Percentiles rank a stretch among this genome's conserved stretches.
phyloP scores from a whole-genome alignment of 1,140 invertebrate genomes.

The Hyposmocoma kahamanoa region DNA sequence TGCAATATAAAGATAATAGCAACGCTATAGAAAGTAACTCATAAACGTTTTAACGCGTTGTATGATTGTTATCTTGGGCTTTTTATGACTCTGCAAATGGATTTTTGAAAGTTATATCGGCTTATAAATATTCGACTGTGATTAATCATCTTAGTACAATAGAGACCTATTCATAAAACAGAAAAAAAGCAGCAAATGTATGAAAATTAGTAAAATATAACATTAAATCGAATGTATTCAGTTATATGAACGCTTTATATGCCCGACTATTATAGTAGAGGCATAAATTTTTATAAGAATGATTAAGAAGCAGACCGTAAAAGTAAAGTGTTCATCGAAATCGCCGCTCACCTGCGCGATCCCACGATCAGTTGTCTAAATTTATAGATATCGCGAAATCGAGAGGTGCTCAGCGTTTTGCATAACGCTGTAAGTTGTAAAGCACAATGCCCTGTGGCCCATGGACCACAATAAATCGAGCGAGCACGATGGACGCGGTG shows the following conservation, averaged over 20 bases:
- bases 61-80: constrained; percentile 50
- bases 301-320: constrained; percentile 32
- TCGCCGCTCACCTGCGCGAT: constrained; percentile 57
- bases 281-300: constrained; percentile 31
- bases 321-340: constrained; percentile 55
- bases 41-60: constrained; percentile 52
- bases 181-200: too few species aligned
- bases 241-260: too few species aligned
- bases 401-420: constrained; percentile 64
- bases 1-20: constrained; percentile 53
- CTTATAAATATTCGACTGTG: background rate
- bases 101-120: constrained; percentile 55
- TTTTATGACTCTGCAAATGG: constrained; percentile 59
- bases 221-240: too few species aligned
- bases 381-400: constrained; percentile 64
- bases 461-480: constrained; percentile 24
- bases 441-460: constrained; percentile 39
- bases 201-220: too few species aligned
- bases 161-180: too few species aligned
- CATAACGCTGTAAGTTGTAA: constrained; percentile 59
- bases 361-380: constrained; percentile 60
- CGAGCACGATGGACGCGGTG: constrained; percentile 8
- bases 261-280: too few species aligned
- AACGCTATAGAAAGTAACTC: constrained; percentile 41
- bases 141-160: background rate